These are phyloP conservation scores for Tetrax tetrax DNA, from an alignment of 2,113 vertebrate species.

Conservation along the genomic window DNA sequence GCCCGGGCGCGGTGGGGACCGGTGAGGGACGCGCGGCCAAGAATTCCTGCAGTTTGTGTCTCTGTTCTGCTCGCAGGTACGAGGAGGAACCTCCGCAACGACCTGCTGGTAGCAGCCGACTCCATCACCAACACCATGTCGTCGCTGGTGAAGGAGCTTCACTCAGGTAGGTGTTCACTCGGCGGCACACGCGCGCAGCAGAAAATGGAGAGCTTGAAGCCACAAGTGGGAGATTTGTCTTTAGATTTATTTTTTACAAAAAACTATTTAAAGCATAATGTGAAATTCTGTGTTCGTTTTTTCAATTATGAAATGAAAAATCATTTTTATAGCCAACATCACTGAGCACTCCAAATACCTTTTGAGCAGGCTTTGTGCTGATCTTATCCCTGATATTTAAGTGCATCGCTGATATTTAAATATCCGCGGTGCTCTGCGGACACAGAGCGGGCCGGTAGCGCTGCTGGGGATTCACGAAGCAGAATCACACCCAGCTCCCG, in stretches of 20 bases:
- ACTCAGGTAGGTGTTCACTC: slow-evolving; percentile 80
- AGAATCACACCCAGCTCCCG: no score
- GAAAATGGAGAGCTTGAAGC: fast-evolving
- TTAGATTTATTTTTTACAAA: neutral
- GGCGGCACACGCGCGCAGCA: fast-evolving
- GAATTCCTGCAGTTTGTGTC: neutral
- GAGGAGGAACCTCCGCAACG: slow-evolving; percentile 91
- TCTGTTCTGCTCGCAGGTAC: slow-evolving; percentile 76
- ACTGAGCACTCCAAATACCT: neutral
- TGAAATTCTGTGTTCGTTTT: fast-evolving
- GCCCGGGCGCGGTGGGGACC: neutral
- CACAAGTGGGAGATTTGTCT: neutral
- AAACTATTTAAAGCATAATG: fast-evolving
- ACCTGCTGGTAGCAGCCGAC: slow-evolving; percentile 93
- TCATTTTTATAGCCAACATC: neutral
- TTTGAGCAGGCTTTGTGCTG: neutral
- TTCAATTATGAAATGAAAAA: neutral
- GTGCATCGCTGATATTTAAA: neutral
- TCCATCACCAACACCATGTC: slow-evolving; percentile 98
- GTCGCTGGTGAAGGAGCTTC: slow-evolving; percentile 95
- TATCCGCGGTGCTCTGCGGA: neutral
- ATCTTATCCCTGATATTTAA: neutral
- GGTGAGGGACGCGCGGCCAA: fast-evolving
- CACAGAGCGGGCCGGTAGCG: neutral
- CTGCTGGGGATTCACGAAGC: neutral